Conservation (phyloP, 1,140 invertebrate genomes). For the Wiebesia pumilae region DNA sequence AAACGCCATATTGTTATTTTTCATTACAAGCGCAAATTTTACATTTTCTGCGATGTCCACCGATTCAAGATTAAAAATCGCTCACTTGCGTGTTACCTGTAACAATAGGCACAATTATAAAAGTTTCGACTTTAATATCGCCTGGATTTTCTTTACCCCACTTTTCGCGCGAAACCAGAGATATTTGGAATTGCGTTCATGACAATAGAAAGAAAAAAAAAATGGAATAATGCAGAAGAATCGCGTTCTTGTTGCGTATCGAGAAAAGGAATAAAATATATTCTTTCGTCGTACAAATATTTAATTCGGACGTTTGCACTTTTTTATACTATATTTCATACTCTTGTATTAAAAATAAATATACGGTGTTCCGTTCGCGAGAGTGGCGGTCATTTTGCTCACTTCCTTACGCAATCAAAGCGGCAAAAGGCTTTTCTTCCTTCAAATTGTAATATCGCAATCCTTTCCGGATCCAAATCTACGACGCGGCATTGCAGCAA, state of each 20-base stretch:
- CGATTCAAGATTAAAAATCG: background rate
- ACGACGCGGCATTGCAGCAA: conserved; percentile 9
- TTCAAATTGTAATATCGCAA: background rate
- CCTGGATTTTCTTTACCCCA: background rate
- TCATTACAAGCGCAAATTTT: conserved; percentile 23
- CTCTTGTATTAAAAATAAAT: background rate
- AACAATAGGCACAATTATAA: background rate
- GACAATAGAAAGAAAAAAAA: no score
- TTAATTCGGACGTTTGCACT: background rate
- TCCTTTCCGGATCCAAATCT: background rate
- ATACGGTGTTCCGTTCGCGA: background rate
- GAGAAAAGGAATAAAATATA: no score
- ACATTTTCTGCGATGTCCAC: background rate
- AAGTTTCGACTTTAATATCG: background rate
- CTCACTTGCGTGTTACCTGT: background rate
- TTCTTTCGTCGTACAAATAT: no score
- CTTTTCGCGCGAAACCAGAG: no score
- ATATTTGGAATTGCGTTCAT: no score
- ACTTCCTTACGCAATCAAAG: background rate
- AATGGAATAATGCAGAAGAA: no score
- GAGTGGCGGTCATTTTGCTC: background rate
- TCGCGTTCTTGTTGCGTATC: no score
- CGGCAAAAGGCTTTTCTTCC: background rate
- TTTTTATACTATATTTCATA: no score
- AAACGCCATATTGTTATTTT: conserved; percentile 45